Evolutionary conservation across 2,888 invertebrate species (phyloP).

Genomic region (Torymus tubicola): DNA sequence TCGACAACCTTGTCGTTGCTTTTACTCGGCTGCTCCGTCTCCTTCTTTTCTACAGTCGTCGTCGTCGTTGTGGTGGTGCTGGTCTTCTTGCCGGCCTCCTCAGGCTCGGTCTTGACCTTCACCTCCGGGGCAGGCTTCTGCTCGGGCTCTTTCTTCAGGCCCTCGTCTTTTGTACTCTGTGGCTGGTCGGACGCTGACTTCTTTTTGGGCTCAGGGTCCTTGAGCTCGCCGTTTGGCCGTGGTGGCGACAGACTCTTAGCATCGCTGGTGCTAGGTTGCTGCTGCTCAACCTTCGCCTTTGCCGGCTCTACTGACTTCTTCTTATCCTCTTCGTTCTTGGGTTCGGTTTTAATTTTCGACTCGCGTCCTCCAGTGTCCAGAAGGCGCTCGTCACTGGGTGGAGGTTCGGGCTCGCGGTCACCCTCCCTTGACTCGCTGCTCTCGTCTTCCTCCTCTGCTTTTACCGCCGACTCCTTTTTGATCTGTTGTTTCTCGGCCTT

Average conservation of each 20-base stretch:
- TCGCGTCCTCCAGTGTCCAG: slow-evolving; percentile 64
- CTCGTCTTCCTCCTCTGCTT: slow-evolving; percentile 43
- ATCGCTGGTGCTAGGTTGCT: slow-evolving; percentile 26
- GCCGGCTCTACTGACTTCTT: neutral
- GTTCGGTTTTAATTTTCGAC: slow-evolving; percentile 8
- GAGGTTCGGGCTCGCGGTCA: slow-evolving; percentile 73
- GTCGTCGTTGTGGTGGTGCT: neutral
- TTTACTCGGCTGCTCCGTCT: slow-evolving; percentile 8
- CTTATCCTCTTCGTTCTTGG: slow-evolving; percentile 49
- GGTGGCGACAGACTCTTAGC: slow-evolving; percentile 29
- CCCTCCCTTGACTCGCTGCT: slow-evolving; percentile 70
- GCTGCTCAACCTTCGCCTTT: neutral
- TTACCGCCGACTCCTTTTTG: slow-evolving; percentile 30
- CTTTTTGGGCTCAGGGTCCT: slow-evolving; percentile 15
- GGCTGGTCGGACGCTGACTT: slow-evolving; percentile 31
- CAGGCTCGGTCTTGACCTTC: slow-evolving; percentile 71
- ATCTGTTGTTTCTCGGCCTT: slow-evolving; percentile 56
- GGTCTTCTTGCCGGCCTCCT: neutral
- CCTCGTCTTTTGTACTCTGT: slow-evolving; percentile 45
- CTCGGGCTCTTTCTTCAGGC: slow-evolving; percentile 64
- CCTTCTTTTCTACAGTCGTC: slow-evolving; percentile 28
- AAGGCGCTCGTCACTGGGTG: slow-evolving; percentile 65
- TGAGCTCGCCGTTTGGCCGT: slow-evolving; percentile 46
- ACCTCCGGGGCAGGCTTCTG: slow-evolving; percentile 70
- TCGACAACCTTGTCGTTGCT: slow-evolving; percentile 57